Base-by-base conservation (phyloP, 1,140 invertebrate species). In the Eupristina koningsbergeri region DNA sequence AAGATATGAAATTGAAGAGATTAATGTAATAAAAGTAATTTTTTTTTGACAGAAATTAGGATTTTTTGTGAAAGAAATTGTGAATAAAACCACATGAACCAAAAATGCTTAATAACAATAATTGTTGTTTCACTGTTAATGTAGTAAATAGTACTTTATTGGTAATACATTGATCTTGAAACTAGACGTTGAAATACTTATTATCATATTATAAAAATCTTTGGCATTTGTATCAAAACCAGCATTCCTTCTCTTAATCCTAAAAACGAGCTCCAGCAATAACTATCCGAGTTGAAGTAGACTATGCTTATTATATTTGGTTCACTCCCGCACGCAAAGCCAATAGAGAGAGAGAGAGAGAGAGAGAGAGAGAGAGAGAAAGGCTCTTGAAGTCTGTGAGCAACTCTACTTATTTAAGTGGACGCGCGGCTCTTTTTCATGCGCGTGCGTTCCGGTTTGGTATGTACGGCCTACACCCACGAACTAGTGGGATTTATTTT, bases 401-500 rank as follows among this genome's bases (percentile, higher is more conserved):
- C 31, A 67, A 31, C 3, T 67, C 31, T 34, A 36, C 34, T 36
- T 71, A 22, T 71, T 71, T 71, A 71, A 71, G 67, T 71, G 67
- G 67, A 71, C 22, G 36, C 61, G 61, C 39, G 29, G 45, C 73
- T 74, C 73, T 50, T 74, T 73, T 61, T 58, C 75, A 39, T 39
- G 47, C 31, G 34, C 69, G 17, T 63, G n/a, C 71, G 29, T 64
- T 82, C 76, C 71, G 39, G 77, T 63, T 73, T 45, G 17, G 22
- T 61, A 17, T 19, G 19, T 79, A 50, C 74, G n/a, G 85, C 29
- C 31, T 67, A 26, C 39, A 87, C 85, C 84, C 86, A 87, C 87
- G 83, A 86, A 87, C 85, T 77, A 83, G 82, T 87, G 86, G 85
- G 87, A 89, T 87, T 85, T 86, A 77, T 67, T 86, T 86, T 89